Evolutionary conservation across 92 coral and sea anemone genomes (phyloP).

Genomic region (Phenganax subtilis): DNA sequence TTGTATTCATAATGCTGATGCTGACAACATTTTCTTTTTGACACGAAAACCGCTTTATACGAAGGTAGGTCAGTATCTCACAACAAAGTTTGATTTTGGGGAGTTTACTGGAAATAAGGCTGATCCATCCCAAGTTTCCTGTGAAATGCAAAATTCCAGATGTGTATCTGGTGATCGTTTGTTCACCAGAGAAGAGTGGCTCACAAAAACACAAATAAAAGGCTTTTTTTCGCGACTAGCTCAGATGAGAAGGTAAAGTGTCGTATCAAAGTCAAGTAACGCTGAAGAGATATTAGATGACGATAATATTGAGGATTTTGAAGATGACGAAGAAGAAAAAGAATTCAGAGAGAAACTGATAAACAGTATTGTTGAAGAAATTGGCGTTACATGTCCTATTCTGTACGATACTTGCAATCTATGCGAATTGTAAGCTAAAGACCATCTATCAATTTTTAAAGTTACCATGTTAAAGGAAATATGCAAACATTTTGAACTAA

Average conservation of each 20-base stretch:
- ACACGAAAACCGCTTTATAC: too few relatives aligned
- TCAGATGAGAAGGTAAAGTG: slow-evolving; percentile 22
- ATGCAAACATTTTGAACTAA: background rate
- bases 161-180: too few relatives aligned
- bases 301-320: background rate
- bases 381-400: background rate
- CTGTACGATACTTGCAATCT: background rate
- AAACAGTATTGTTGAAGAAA: background rate
- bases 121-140: too few relatives aligned
- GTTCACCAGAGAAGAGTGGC: too few relatives aligned
- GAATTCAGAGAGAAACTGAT: background rate
- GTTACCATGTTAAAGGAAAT: background rate
- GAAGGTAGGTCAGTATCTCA: too few relatives aligned
- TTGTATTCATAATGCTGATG: too few relatives aligned
- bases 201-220: slow-evolving; percentile 55
- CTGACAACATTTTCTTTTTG: too few relatives aligned
- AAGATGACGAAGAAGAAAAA: background rate
- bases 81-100: too few relatives aligned
- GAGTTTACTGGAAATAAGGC: too few relatives aligned
- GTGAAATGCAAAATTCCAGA: too few relatives aligned
- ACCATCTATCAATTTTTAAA: background rate
- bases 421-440: background rate
- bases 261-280: background rate
- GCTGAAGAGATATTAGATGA: background rate
- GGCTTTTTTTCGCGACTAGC: slow-evolving; percentile 57